Evolutionary conservation across 1,140 invertebrate species (phyloP), one percentile per base, ranked within the genome.

Genomic region (Halesus radiatus): DNA sequence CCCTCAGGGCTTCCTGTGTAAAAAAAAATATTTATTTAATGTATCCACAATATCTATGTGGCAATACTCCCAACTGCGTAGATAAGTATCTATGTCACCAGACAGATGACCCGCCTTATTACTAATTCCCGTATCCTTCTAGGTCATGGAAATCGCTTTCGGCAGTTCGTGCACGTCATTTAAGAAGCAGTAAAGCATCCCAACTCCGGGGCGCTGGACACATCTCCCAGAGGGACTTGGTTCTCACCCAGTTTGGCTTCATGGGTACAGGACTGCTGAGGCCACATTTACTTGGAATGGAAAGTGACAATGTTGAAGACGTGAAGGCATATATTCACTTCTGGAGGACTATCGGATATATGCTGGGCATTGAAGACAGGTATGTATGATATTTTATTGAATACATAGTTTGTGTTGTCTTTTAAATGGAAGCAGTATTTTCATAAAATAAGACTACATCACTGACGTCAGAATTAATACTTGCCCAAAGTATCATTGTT

Each of bases 161-260:
- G 66, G 89, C 91, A 15, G 94, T 96, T 0, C 89, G 93, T 45
- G 90, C 86, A 45, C 91, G 92, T 15, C 95, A 96, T 84, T 90
- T 92, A n/a, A 85, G 88, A 3, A 93, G 92, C 0, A 92, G 90
- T 56, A 86, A 88, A 58, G 88, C 89, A 1, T 87, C 87, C 10
- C 85, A 87, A 8, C 56, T 83, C 3, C 86, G 86, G 18, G 88
- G 88, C 15, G 85, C 85, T 0, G 92, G 92, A 1, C 85, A 91
- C 6, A 90, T 92, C 16, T 92, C 92, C 0, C 97, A 98, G 87
- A 91, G 93, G 78, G 96, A 97, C 82, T 92, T 98, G 92, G 93
- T 93, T 0, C 84, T 97, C 0, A 96, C 97, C 0, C 95, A 95
- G 85, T 96, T 95, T 83, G 95, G 95, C 13, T 98, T 98, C 84